A percentile compares a stretch with the other conserved stretches of the same genome.
These are phyloP conservation scores for Patiria pectinifera DNA, from an alignment of 53 echinoderm and acorn worm species.

Conservation along the genomic window DNA sequence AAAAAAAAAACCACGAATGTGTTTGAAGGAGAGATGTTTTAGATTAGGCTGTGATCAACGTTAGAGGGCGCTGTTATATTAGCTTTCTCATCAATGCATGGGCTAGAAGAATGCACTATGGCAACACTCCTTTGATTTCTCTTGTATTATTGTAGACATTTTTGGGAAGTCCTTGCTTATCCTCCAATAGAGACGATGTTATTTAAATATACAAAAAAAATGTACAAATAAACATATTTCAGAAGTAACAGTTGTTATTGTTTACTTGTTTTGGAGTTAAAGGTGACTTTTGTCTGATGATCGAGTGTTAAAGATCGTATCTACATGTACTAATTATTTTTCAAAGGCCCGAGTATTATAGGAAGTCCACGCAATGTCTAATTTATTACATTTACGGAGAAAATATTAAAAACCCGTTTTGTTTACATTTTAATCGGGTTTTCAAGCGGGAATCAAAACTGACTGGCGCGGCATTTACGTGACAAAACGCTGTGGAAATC, in stretches of 20 bases:
- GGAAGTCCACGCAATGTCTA: too few species aligned
- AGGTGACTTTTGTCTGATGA: too few species aligned
- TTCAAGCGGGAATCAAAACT: too few species aligned
- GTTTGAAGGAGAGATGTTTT: not conserved
- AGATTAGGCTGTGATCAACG: not conserved
- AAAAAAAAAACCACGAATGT: not conserved
- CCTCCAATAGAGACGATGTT: constrained; percentile 44
- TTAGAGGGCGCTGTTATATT: not conserved
- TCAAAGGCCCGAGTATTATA: too few species aligned
- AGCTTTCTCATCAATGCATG: constrained; percentile 52
- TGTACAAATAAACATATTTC: constrained; percentile 66
- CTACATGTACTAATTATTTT: too few species aligned
- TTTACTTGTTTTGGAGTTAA: not conserved
- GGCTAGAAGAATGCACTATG: constrained; percentile 12
- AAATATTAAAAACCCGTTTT: too few species aligned
- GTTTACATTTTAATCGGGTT: too few species aligned
- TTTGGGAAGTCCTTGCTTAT: constrained; percentile 55
- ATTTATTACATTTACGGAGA: too few species aligned
- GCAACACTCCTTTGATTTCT: not conserved
- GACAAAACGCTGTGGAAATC: too few species aligned
- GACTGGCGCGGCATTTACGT: too few species aligned
- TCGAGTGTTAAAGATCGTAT: too few species aligned
- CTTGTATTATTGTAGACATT: constrained; percentile 33
- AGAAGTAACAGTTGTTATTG: constrained; percentile 36
- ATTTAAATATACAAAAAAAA: constrained; percentile 49